Percentiles rank a stretch among this genome's conserved stretches.
Conservation (phyloP, 2,888 invertebrate species). For the Epirrhoe alternata region DNA sequence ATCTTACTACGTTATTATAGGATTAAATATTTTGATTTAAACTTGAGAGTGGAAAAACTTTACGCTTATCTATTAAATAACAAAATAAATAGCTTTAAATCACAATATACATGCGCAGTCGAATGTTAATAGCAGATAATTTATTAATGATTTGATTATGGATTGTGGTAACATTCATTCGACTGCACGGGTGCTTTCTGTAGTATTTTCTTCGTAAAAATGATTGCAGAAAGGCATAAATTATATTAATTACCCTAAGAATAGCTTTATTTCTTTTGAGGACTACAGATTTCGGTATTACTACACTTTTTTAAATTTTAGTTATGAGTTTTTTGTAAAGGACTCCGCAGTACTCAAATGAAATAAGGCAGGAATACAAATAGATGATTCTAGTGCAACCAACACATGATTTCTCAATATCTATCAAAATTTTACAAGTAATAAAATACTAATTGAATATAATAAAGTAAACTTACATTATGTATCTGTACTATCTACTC, state of each 20-base stretch:
- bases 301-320: constrained; percentile 7
- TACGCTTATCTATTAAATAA: constrained; percentile 69
- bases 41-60: constrained; percentile 50
- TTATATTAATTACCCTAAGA: constrained; percentile 63
- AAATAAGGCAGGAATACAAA: constrained; percentile 55
- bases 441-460: neutral
- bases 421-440: constrained; percentile 1
- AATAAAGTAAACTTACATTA: neutral
- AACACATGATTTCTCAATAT: constrained; percentile 32
- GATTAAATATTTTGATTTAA: constrained; percentile 46
- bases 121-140: constrained; percentile 41
- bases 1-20: constrained; percentile 50
- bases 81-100: constrained; percentile 76
- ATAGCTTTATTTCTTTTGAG: constrained; percentile 48
- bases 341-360: constrained; percentile 49
- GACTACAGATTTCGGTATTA: constrained; percentile 33
- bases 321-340: neutral
- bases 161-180: constrained; percentile 47
- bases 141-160: constrained; percentile 36
- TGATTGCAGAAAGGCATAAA: constrained; percentile 78
- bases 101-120: constrained; percentile 64
- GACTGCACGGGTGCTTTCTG: constrained; percentile 66
- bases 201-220: constrained; percentile 75
- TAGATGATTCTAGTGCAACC: constrained; percentile 37
- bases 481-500: too few species aligned